A percentile compares a stretch with the other conserved stretches of the same genome.
phyloP scores from a whole-genome alignment of 1,140 invertebrate species.

The Periplaneta americana region DNA sequence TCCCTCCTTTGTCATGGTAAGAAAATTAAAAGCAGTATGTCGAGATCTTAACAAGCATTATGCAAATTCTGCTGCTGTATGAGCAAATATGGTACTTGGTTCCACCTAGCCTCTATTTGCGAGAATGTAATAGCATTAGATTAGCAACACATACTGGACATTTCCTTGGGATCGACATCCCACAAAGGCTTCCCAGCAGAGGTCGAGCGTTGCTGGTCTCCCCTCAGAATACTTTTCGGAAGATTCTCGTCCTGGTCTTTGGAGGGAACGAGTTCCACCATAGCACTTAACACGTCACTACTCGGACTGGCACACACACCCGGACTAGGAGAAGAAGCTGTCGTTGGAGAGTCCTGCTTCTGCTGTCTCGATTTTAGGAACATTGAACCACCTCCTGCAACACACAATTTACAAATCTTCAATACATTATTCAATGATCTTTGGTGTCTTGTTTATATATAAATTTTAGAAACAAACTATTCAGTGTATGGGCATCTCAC shows the following conservation, averaged over 20 bases:
- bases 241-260: conserved; percentile 34
- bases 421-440: background rate
- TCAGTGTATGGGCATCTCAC: background rate
- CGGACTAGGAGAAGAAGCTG: background rate
- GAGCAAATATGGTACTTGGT: background rate
- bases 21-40: too few species aligned
- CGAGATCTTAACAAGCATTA: background rate
- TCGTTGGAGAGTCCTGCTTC: background rate
- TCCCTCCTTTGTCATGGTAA: too few species aligned
- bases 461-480: too few species aligned
- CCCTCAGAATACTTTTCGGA: conserved; percentile 63
- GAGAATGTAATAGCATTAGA: background rate
- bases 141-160: conserved; percentile 15
- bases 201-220: conserved; percentile 42
- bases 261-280: background rate
- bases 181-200: conserved; percentile 30
- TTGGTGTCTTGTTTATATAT: background rate
- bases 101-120: background rate
- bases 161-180: conserved; percentile 28
- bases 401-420: background rate
- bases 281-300: background rate
- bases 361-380: conserved; percentile 55
- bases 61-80: background rate
- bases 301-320: background rate
- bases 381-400: conserved; percentile 51